A percentile compares a stretch with the other conserved stretches of the same genome.
Evolutionary conservation across 2,888 invertebrate species (phyloP).

Genomic region (Panopea generosa): DNA sequence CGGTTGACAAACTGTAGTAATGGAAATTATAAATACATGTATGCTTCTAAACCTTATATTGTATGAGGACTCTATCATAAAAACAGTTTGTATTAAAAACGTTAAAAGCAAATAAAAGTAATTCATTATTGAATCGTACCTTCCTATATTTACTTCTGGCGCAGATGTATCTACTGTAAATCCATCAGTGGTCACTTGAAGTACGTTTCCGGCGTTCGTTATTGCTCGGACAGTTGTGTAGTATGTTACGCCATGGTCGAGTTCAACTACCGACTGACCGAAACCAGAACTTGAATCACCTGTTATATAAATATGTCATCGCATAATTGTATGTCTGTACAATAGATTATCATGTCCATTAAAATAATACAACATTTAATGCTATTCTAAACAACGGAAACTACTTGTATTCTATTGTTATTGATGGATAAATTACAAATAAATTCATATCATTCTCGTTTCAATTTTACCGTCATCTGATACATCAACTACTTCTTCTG

Average conservation of each 20-base stretch:
- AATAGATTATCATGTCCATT: too few species aligned
- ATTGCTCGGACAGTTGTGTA: slow-evolving; percentile 70
- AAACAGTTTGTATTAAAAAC: background rate
- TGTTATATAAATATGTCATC: slow-evolving; percentile 14
- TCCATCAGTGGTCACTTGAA: slow-evolving; percentile 73
- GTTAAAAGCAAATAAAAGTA: too few species aligned
- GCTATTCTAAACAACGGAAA: too few species aligned
- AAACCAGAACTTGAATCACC: slow-evolving; percentile 69
- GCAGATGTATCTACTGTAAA: slow-evolving; percentile 70
- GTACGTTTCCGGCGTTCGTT: slow-evolving; percentile 69
- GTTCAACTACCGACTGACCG: slow-evolving; percentile 63
- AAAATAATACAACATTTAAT: too few species aligned
- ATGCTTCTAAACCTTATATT: too few species aligned
- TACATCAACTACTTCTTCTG: slow-evolving; percentile 34
- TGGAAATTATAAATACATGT: background rate
- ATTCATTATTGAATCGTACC: slow-evolving; percentile 48
- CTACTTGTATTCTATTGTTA: too few species aligned
- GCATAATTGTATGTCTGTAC: background rate
- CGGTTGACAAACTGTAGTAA: slow-evolving; percentile 4
- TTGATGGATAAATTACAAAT: too few species aligned
- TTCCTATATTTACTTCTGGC: slow-evolving; percentile 64
- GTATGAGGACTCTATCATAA: too few species aligned
- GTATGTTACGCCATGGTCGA: slow-evolving; percentile 62
- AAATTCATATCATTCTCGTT: too few species aligned
- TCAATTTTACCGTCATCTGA: too few species aligned